Base-by-base conservation (phyloP, 2,113 vertebrate genomes). In the Siniperca chuatsi region DNA sequence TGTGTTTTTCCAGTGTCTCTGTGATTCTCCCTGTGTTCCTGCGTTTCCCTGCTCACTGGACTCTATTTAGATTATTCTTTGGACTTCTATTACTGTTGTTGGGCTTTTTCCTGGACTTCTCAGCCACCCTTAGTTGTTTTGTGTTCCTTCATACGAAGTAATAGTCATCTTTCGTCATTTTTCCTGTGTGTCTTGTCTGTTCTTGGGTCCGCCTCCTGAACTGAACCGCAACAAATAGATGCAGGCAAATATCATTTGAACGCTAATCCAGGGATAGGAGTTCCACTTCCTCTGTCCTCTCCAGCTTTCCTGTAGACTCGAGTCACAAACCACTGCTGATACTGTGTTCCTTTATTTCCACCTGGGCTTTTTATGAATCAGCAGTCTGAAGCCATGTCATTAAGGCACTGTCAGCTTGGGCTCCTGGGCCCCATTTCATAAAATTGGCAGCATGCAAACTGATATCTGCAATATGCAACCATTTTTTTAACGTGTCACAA, bases 401-500 rank as follows among this genome's bases (percentile, higher is more conserved):
- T 71, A 37, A 33, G 52, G 40, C 35, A 11, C 52, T 15, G 20
- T 42, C 44, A 21, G 66, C 33, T 58, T 12, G 25, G 25, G 44
- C 78, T 78, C 48, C n/a, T 35, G 25, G 42, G 66, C 6, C 60
- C 60, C 20, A 57, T 77, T 46, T 88, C 20, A 68, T 83, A 6
- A 40, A n/a, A 79, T 42, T 54, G 68, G 35, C 52, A 58, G 4
- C 16, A 69, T 72, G 44, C 35, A n/a, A 79, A 52, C 40, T 12
- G 11, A 48, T 83, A 25, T 75, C 71, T 50, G 13, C 40, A 70
- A 65, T 25, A 50, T 44, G 62, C 54, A 46, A 5, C 76, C n/a
- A 42, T 50, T 81, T 68, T 44, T 29, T 87, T 75, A 46, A 80
- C 23, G 3, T 71, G 37, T 66, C 33, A 71, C 67, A 72, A 69